Base-by-base conservation (phyloP, 2,888 invertebrate genomes). In the Barypeithes pellucidus region DNA sequence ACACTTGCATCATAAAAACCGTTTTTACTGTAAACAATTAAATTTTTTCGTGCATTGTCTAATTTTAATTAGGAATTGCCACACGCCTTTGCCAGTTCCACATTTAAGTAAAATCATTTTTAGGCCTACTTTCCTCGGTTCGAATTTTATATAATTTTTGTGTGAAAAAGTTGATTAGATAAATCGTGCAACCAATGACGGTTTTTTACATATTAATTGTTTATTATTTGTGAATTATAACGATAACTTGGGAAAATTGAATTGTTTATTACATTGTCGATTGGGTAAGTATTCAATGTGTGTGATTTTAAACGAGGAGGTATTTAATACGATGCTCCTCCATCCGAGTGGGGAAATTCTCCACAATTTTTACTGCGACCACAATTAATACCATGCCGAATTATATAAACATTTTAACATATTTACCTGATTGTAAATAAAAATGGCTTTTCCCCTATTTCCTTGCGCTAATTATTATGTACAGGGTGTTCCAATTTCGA, bases 61-160 rank as follows among this genome's bases (percentile, higher is more conserved):
- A 33, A 57, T 33, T 57, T 57, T 57, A 57, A 57, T 57, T 33
- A 16, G 33, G 16, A 57, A 57, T 57, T 57, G 33, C 54, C 33
- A 57, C 54, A 57, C 11, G 12, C 3, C 33, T 16, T 57, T 8
- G 1, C 33, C 3, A 57, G 29, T 33, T 57, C 14, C 54, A 57
- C 36, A 33, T 57, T 57, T 57, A 16, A 57, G 54, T 18, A 57
- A 57, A 57, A 33, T 33, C 14, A 33, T 33, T 57, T 57, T 57
- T 57, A 57, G 54, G 54, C 54, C 54, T 57, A 57, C 9, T 57
- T 57, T 57, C 33, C 22, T 57, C n/a, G 2, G 12, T 24, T 57
- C 2, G 33, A 16, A 18, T 33, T 57, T 57, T 57, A 33, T 33
- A 57, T 57, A 57, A 57, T 57, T 57, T 16, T 57, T 9, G 16